Evolutionary conservation across 2,888 invertebrate genomes (phyloP).

Genomic region (Diogma glabrata): DNA sequence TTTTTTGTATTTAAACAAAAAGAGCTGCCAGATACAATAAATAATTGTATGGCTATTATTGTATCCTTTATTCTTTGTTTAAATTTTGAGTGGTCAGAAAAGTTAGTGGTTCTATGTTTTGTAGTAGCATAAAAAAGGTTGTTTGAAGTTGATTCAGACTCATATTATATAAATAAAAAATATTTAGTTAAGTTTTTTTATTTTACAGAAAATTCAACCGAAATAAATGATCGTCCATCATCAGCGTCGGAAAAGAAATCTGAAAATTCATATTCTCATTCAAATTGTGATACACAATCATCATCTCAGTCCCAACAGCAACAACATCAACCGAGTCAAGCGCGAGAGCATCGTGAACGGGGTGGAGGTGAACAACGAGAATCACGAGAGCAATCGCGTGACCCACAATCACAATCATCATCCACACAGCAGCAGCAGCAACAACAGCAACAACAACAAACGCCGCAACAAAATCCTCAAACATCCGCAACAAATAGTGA

Average conservation of each 20-base stretch:
- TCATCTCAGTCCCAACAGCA: conserved; percentile 20
- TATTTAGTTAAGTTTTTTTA: too few species aligned
- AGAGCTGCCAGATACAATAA: too few species aligned
- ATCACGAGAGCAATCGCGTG: not conserved
- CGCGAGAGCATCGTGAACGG: not conserved
- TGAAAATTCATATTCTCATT: conserved; percentile 21
- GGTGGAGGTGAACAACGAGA: not conserved
- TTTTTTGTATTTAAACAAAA: too few species aligned
- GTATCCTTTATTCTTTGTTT: too few species aligned
- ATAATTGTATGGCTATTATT: too few species aligned
- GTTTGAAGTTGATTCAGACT: too few species aligned
- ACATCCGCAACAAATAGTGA: conserved; percentile 35
- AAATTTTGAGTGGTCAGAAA: too few species aligned
- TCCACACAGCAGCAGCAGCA: conserved; percentile 27
- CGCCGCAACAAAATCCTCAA: conserved; percentile 28
- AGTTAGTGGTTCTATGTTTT: too few species aligned
- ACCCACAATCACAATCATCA: conserved; percentile 27
- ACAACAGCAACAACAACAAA: conserved; percentile 30
- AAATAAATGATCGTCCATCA: conserved; percentile 6
- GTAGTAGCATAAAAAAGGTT: too few species aligned
- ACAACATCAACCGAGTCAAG: not conserved
- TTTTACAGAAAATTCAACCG: not conserved
- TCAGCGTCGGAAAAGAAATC: conserved; percentile 7
- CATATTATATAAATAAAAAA: too few species aligned
- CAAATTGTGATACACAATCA: conserved; percentile 25